These are phyloP conservation scores for Scaptodrosophila latifasciaeformis DNA, from an alignment of 2,888 invertebrate genomes.

Conservation along the genomic window DNA sequence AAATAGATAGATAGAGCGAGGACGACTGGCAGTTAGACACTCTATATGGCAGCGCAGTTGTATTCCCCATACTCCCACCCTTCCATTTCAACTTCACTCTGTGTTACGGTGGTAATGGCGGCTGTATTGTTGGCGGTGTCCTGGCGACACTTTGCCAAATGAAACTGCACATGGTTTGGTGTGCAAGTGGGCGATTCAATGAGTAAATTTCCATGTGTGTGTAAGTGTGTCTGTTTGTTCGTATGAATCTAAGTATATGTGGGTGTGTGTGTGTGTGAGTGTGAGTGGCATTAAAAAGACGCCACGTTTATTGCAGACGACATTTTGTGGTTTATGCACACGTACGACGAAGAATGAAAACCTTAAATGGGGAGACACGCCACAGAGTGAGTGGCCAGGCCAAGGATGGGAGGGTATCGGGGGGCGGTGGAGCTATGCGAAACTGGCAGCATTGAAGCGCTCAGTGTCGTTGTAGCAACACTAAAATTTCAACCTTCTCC, in stretches of 20 bases:
- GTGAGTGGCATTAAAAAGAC: constrained; percentile 54
- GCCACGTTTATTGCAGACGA: constrained; percentile 58
- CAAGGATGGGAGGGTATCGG: no score
- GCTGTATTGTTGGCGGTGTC: constrained; percentile 16
- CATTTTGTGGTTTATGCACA: constrained; percentile 66
- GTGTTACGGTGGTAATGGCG: no score
- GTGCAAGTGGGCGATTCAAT: no score
- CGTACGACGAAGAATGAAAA: constrained; percentile 42
- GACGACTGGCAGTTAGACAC: background rate
- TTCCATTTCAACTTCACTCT: no score
- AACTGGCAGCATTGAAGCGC: no score
- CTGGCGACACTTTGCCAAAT: constrained; percentile 48
- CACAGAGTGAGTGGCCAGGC: background rate
- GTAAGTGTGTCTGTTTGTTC: background rate
- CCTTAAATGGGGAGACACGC: background rate
- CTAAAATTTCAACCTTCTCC: background rate
- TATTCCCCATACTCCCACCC: no score
- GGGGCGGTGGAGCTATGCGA: no score
- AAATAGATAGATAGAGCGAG: background rate
- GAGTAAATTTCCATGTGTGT: constrained; percentile 4
- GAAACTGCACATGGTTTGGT: constrained; percentile 52
- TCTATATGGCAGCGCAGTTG: background rate
- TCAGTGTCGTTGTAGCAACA: no score
- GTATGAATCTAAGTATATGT: background rate
- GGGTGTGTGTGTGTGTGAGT: constrained; percentile 10